Conservation (phyloP, 2,113 vertebrate species). For the Euleptes europaea region DNA sequence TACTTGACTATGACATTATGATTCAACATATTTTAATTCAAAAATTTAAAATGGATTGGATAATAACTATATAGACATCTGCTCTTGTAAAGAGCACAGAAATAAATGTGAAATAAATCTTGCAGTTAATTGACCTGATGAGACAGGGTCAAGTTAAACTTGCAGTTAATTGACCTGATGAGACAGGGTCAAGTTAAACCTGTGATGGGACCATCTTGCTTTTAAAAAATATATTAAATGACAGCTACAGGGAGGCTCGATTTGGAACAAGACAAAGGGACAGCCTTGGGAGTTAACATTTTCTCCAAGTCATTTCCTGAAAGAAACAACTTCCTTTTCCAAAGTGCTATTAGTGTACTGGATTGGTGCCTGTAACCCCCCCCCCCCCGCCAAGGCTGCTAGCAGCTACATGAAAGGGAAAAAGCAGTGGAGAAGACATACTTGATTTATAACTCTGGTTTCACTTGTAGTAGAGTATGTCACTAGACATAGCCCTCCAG, state of each 20-base stretch:
- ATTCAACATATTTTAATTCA: neutral
- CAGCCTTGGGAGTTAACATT: no score
- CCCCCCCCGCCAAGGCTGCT: no score
- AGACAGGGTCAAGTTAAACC: no score
- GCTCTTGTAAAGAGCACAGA: neutral
- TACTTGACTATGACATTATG: neutral
- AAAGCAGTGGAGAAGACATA: neutral
- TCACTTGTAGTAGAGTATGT: neutral
- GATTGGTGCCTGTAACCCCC: no score
- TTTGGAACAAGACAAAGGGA: no score
- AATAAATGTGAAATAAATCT: neutral
- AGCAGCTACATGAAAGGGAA: neutral
- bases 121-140: neutral
- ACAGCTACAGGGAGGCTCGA: no score
- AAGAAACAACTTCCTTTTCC: no score
- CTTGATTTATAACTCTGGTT: neutral
- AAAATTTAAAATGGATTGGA: neutral
- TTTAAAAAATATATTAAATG: no score
- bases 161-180: neutral
- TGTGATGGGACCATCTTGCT: no score
- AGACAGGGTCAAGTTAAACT: no score
- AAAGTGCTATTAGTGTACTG: no score
- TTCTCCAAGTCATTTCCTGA: no score
- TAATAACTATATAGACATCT: neutral
- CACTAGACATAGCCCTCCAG: conserved; percentile 17